phyloP scores from a whole-genome alignment of 1,140 invertebrate species.

The Arctopsyche grandis region DNA sequence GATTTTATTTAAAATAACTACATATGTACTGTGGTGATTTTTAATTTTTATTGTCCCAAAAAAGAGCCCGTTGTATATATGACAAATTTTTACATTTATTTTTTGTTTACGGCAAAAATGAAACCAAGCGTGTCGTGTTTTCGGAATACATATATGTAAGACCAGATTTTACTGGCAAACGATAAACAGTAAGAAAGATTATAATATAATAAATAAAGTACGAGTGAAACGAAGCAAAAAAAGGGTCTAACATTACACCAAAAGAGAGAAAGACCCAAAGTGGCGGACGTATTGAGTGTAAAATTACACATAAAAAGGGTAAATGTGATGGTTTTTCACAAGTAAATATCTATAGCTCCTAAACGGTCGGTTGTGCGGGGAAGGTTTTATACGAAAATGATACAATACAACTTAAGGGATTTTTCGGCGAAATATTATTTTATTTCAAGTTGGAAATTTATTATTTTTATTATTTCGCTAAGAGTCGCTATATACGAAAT shows the following conservation, averaged over 20 bases:
- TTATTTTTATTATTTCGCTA: too few relatives aligned
- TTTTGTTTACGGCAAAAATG: background rate
- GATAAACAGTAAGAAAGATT: slow-evolving; percentile 7
- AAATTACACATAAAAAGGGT: slow-evolving; percentile 27
- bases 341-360: slow-evolving; percentile 11
- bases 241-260: slow-evolving; percentile 21
- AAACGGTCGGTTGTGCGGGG: slow-evolving; percentile 2
- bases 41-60: too few relatives aligned
- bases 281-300: slow-evolving; percentile 30
- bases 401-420: slow-evolving; percentile 19
- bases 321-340: slow-evolving; percentile 16
- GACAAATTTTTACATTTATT: background rate
- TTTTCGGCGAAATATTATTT: slow-evolving; percentile 9
- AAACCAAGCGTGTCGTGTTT: background rate
- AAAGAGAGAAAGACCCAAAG: slow-evolving; percentile 17
- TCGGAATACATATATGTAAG: too few relatives aligned
- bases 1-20: too few relatives aligned
- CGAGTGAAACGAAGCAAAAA: slow-evolving; percentile 28
- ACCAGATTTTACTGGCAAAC: background rate
- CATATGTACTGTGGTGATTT: too few relatives aligned
- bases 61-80: too few relatives aligned
- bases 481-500: too few relatives aligned
- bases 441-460: background rate
- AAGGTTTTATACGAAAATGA: slow-evolving; percentile 12
- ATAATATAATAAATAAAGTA: slow-evolving; percentile 32